phyloP scores from a whole-genome alignment of 2,113 vertebrate species.

The Elanus axillaris region DNA sequence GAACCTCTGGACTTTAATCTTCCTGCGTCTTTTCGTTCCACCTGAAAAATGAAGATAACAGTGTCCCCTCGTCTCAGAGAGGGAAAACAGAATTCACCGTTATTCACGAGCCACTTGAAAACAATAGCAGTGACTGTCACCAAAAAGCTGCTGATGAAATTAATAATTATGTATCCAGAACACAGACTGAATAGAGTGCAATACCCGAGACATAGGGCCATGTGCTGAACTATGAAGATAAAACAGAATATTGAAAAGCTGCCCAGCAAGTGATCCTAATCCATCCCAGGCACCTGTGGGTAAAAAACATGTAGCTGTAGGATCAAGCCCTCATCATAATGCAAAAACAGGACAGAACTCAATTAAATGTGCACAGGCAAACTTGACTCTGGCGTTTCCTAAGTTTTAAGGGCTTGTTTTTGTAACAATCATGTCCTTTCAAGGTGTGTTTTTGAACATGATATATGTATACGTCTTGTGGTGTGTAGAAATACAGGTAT shows the following conservation, averaged over 20 bases:
- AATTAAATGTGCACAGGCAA: not conserved
- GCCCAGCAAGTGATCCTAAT: slow-evolving; percentile 55
- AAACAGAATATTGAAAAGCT: slow-evolving; percentile 56
- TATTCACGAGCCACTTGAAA: slow-evolving; percentile 12
- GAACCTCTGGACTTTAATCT: not conserved
- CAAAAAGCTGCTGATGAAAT: slow-evolving; percentile 31
- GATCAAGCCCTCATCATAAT: not conserved
- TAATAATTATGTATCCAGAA: slow-evolving; percentile 45
- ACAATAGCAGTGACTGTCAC: slow-evolving; percentile 26
- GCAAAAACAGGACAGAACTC: not conserved
- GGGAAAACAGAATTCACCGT: not conserved
- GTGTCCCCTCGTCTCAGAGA: not conserved
- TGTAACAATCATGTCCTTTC: not conserved
- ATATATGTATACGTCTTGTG: not conserved
- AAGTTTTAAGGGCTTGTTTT: not conserved
- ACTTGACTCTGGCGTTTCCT: not conserved
- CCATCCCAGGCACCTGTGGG: slow-evolving; percentile 28
- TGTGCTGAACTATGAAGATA: slow-evolving; percentile 42
- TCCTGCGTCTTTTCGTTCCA: not conserved
- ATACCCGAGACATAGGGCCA: not conserved
- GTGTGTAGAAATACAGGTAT: not conserved
- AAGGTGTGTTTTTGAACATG: not conserved
- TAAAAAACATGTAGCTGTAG: not conserved
- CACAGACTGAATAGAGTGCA: slow-evolving; percentile 26
- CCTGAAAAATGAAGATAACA: slow-evolving; percentile 58